phyloP scores from a whole-genome alignment of 2,888 invertebrate genomes.

The Kuschelorhynchus macadamiae region DNA sequence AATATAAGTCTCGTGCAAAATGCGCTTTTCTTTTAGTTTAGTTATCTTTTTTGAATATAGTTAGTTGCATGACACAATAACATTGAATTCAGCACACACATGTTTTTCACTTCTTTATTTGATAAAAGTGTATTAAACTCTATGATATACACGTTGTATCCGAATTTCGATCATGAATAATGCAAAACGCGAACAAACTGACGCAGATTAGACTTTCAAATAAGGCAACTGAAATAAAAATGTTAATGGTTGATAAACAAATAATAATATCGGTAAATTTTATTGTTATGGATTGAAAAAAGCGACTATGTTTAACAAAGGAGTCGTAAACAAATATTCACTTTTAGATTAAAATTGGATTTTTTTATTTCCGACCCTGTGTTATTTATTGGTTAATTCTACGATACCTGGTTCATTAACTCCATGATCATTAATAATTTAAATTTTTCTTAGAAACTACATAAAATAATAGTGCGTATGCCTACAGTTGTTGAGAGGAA shows the following conservation, averaged over 20 bases:
- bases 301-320: neutral
- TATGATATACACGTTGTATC: conserved; percentile 8
- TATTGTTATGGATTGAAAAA: neutral
- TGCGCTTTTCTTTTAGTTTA: too few species aligned
- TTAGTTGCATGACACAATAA: too few species aligned
- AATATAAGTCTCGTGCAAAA: too few species aligned
- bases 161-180: conserved; percentile 35
- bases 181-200: conserved; percentile 25
- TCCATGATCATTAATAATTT: too few species aligned
- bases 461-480: too few species aligned
- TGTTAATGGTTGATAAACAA: conserved; percentile 34
- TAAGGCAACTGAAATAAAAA: conserved; percentile 37
- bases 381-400: neutral
- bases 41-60: too few species aligned
- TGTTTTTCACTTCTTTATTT: too few species aligned
- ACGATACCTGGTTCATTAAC: too few species aligned
- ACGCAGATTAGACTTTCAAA: conserved; percentile 32
- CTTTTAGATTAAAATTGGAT: neutral
- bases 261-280: too few species aligned
- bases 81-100: too few species aligned
- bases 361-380: neutral
- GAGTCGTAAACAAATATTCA: neutral
- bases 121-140: conserved; percentile 4
- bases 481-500: too few species aligned
- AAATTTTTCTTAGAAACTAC: too few species aligned